Conservation (phyloP, 23 tunicate species). For the Halocynthia roretzi region DNA sequence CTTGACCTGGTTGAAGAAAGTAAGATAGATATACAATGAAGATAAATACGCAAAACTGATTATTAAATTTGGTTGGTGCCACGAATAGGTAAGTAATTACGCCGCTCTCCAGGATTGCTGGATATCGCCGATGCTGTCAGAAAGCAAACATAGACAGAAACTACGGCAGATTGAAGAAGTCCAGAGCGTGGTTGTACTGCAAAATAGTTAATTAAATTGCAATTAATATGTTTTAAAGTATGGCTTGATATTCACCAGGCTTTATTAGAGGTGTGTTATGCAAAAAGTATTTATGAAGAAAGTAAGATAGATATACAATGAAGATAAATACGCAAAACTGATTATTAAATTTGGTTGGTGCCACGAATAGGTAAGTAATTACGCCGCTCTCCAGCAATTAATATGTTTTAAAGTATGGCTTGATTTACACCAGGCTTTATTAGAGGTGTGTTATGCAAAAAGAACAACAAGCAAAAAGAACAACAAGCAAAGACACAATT, state of each 20-base stretch:
- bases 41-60: no score
- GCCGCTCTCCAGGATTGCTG: slow-evolving; percentile 18
- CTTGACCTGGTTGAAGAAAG: no score
- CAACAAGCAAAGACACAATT: neutral
- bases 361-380: neutral
- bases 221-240: neutral
- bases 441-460: no score
- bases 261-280: no score
- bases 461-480: neutral
- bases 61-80: neutral
- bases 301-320: no score
- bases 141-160: slow-evolving; percentile 29
- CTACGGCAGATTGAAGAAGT: slow-evolving; percentile 39
- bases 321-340: no score
- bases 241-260: no score
- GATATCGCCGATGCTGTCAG: slow-evolving; percentile 28
- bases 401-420: neutral
- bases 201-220: neutral
- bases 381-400: slow-evolving; percentile 10
- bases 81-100: neutral
- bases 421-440: no score
- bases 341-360: no score
- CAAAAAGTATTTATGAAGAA: no score
- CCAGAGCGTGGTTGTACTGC: slow-evolving; percentile 45
- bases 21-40: no score